A percentile compares a stretch with the other conserved stretches of the same genome.
Evolutionary conservation across 1,140 invertebrate species (phyloP).

Genomic region (Lepidotrigona ventralis): DNA sequence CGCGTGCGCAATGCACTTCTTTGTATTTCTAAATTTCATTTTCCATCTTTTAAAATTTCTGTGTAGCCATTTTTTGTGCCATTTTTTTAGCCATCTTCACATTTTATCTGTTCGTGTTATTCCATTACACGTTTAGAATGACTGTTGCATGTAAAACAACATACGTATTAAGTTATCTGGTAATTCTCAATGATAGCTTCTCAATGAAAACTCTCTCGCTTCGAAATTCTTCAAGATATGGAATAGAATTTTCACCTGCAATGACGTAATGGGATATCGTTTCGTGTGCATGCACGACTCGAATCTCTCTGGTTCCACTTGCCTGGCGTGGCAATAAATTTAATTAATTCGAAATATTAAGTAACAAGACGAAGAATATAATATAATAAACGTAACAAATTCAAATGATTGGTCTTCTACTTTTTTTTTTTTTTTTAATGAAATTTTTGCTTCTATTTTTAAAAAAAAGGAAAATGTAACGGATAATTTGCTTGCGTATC

Average conservation of each 20-base stretch:
- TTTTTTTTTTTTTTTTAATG: too few species aligned
- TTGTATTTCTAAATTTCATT: background rate
- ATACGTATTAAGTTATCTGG: too few species aligned
- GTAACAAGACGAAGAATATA: background rate
- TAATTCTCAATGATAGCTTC: background rate
- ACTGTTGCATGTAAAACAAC: too few species aligned
- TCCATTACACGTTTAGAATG: too few species aligned
- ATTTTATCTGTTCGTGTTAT: background rate
- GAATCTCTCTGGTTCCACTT: background rate
- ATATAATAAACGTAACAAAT: background rate
- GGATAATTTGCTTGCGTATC: too few species aligned
- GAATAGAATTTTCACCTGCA: background rate
- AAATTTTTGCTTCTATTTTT: background rate
- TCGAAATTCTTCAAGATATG: background rate
- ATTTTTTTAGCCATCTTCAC: background rate
- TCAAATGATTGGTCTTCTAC: background rate
- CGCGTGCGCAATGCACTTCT: background rate
- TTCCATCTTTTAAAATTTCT: background rate
- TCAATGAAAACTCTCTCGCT: background rate
- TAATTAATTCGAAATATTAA: too few species aligned
- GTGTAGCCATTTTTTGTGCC: too few species aligned
- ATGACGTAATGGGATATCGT: background rate
- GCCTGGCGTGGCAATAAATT: too few species aligned
- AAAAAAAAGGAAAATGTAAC: too few species aligned
- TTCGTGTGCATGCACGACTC: background rate